Percentiles rank a stretch among this genome's conserved stretches.
These are phyloP conservation scores for Tachina fera DNA, from an alignment of 2,888 invertebrate genomes.

Conservation along the genomic window DNA sequence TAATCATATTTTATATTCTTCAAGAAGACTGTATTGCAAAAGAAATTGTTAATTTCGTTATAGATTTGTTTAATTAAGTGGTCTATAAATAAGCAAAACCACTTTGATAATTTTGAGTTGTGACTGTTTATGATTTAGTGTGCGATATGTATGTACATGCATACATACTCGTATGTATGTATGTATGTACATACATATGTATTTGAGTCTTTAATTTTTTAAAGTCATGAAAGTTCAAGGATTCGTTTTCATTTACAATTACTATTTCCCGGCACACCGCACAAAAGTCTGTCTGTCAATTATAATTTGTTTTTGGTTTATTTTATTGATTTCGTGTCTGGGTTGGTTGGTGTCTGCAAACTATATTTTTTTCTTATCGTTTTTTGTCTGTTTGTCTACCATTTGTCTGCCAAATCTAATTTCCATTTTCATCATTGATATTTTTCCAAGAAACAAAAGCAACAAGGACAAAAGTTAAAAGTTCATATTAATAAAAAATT, in stretches of 20 bases:
- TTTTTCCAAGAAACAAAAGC: conserved; percentile 42
- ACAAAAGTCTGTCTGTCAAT: conserved; percentile 55
- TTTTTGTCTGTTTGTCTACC: conserved; percentile 54
- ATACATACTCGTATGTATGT: too few relatives aligned
- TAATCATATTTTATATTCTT: too few relatives aligned
- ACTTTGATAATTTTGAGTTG: too few relatives aligned
- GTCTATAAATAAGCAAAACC: too few relatives aligned
- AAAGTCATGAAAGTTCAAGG: conserved; percentile 55
- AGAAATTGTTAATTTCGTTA: too few relatives aligned
- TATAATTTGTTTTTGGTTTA: conserved; percentile 41
- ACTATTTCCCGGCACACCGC: conserved; percentile 3
- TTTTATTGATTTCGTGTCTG: conserved; percentile 61
- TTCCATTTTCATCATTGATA: conserved; percentile 62
- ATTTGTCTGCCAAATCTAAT: conserved; percentile 67
- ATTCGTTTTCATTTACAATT: conserved; percentile 17
- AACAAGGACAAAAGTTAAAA: conserved; percentile 20
- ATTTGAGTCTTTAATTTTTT: conserved; percentile 30
- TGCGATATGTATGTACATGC: too few relatives aligned
- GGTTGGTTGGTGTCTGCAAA: conserved; percentile 57
- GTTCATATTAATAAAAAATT: conserved; percentile 27
- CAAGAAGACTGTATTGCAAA: too few relatives aligned
- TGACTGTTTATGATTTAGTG: too few relatives aligned
- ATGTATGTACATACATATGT: not conserved
- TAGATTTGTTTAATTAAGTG: too few relatives aligned
- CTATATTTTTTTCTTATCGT: conserved; percentile 17